Conservation (phyloP, 2,888 invertebrate species). For the Sabatieria punctata region DNA sequence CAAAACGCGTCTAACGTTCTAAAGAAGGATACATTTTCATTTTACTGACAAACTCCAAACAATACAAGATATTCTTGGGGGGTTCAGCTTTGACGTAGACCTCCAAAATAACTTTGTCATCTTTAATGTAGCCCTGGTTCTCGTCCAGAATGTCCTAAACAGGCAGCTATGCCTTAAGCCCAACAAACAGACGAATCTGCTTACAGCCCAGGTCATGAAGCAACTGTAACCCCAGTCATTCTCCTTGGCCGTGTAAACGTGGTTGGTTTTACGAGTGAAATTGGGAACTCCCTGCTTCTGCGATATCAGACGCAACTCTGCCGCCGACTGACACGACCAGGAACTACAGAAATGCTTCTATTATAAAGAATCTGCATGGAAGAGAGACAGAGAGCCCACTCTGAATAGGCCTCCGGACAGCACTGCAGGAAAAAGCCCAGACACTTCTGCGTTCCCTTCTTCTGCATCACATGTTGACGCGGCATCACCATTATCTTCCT, state of each 20-base stretch:
- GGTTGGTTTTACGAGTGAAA: conserved; percentile 50
- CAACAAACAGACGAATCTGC: background rate
- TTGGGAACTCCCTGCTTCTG: conserved; percentile 64
- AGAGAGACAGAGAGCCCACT: conserved; percentile 32
- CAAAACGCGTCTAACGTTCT: conserved; percentile 25
- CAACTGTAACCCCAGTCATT: conserved; percentile 89
- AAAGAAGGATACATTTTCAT: conserved; percentile 8
- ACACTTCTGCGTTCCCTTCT: conserved; percentile 31
- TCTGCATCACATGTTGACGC: conserved; percentile 30
- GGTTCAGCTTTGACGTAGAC: conserved; percentile 44
- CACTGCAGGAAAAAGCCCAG: conserved; percentile 59
- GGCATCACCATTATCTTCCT: conserved; percentile 33
- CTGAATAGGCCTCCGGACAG: conserved; percentile 90
- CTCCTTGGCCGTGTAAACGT: conserved; percentile 83
- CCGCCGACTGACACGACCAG: conserved; percentile 94
- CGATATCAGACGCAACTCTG: conserved; percentile 71
- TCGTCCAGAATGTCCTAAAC: conserved; percentile 59
- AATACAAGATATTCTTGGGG: conserved; percentile 42
- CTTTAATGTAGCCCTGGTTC: conserved; percentile 69
- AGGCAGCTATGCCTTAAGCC: background rate
- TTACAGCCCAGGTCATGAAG: conserved; percentile 65
- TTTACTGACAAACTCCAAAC: background rate
- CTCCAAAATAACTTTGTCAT: conserved; percentile 76
- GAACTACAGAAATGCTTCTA: conserved; percentile 41
- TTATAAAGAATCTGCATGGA: conserved; percentile 4